Evolutionary conservation across 2,113 vertebrate genomes (phyloP).

Genomic region (Dipodomys ordii): DNA sequence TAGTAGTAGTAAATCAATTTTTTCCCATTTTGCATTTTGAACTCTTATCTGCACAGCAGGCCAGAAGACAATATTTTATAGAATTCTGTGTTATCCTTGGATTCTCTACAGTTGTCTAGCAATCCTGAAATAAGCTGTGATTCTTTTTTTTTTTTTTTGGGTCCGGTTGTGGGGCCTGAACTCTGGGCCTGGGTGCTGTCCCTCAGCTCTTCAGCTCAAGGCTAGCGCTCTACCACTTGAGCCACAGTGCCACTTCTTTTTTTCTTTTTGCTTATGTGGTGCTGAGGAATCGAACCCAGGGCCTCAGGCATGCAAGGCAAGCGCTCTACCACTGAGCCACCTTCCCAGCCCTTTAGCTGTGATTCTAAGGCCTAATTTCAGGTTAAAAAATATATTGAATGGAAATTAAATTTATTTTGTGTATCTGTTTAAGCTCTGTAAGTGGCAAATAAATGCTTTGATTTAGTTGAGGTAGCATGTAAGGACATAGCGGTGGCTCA

Average conservation of each 20-base stretch:
- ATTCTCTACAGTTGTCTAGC: slow-evolving; percentile 56
- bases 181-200: no score
- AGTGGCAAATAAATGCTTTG: slow-evolving; percentile 13
- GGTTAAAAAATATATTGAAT: slow-evolving; percentile 16
- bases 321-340: no score
- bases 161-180: no score
- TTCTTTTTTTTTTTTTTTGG: neutral
- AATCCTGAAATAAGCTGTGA: slow-evolving; percentile 43
- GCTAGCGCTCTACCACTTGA: no score
- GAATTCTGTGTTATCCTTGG: slow-evolving; percentile 16
- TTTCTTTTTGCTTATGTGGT: no score
- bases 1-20: slow-evolving; percentile 16
- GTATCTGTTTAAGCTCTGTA: neutral
- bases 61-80: slow-evolving; percentile 28
- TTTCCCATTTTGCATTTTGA: slow-evolving; percentile 51
- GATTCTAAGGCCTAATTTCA: slow-evolving; percentile 60
- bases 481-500: no score
- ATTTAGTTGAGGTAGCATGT: neutral
- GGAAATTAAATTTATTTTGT: slow-evolving; percentile 35
- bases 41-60: slow-evolving; percentile 35
- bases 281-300: no score
- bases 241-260: no score
- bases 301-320: no score
- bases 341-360: neutral
- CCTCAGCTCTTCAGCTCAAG: no score